Evolutionary conservation across 1,140 invertebrate genomes (phyloP), one percentile per base, ranked within the genome.

Genomic region (Octopus sinensis): DNA sequence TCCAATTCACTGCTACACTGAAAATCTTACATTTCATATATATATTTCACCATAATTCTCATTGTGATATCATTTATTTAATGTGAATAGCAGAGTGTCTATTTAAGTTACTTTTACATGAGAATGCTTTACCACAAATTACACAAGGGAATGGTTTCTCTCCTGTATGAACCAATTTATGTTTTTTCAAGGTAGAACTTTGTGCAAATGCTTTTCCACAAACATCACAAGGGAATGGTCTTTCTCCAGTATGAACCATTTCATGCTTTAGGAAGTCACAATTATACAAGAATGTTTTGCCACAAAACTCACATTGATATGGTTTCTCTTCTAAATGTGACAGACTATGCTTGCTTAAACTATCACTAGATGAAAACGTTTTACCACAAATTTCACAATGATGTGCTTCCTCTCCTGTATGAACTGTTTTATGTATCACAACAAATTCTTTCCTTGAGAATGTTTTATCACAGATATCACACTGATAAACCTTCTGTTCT

Each of bases 131-230:
- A 9, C 82, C 83, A 83, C 84, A 85, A 7, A 84, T 89, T 79
- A 82, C 83, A 87, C 89, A 90, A 81, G 89, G 90, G 80, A 90
- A 90, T 0, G 88, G 80, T 82, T 88, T 88, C n/a, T 89, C 89
- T 78, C 85, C 83, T 77, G 86, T 98, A 90, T 99, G 98, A 7
- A 97, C 98, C 79, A 97, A 93, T 82, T 98, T 98, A 92, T 99
- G 98, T 97, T 99, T 99, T 88, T 98, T 97, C 1, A 99, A 92
- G 0, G 97, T 97, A 54, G 97, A 97, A 82, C 97, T 91, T 0
- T 96, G 97, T 5, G 96, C 95, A 91, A 99, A 99, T 0, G 96
- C 95, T 91, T 98, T 99, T 76, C 97, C 95, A 92, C 98, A 99
- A 87, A 95, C 95, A 88, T 97, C 97, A 92, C 97, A 99, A 81